These are phyloP conservation scores for Hipparchia sbordonii DNA, from an alignment of 2,888 invertebrate genomes.

Conservation along the genomic window DNA sequence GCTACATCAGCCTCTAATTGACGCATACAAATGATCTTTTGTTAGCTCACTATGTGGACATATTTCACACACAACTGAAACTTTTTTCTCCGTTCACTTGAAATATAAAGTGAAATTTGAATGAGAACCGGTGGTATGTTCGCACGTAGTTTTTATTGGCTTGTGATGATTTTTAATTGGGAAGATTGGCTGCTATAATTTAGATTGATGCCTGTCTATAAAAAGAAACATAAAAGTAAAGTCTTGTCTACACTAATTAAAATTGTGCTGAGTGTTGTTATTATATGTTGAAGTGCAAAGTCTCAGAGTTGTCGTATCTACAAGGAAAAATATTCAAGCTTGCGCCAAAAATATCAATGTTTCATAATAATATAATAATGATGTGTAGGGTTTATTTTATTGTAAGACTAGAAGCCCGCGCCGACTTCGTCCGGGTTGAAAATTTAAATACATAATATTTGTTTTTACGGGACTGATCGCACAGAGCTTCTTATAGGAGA, in stretches of 20 bases:
- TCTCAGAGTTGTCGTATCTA: no score
- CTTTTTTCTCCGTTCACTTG: constrained; percentile 40
- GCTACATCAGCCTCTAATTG: constrained; percentile 56
- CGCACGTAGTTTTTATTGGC: constrained; percentile 41
- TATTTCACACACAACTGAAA: constrained; percentile 49
- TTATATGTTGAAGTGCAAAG: no score
- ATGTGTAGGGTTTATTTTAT: no score
- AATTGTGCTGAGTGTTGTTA: background rate
- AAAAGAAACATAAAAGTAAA: background rate
- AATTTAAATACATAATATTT: no score
- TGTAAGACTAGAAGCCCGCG: no score
- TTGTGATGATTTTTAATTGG: constrained; percentile 29
- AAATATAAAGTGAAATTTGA: constrained; percentile 46
- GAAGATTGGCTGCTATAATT: constrained; percentile 20
- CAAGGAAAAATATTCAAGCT: no score
- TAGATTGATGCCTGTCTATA: constrained; percentile 1
- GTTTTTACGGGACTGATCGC: no score
- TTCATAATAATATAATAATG: no score
- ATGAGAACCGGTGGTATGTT: constrained; percentile 41
- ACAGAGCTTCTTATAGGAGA: no score
- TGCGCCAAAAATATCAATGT: no score
- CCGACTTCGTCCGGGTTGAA: no score
- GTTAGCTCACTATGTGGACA: constrained; percentile 50
- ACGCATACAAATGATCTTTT: constrained; percentile 66
- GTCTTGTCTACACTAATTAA: background rate